phyloP scores from a whole-genome alignment of 2,797 vertebrate species.

The Enteromius fasciolatus region DNA sequence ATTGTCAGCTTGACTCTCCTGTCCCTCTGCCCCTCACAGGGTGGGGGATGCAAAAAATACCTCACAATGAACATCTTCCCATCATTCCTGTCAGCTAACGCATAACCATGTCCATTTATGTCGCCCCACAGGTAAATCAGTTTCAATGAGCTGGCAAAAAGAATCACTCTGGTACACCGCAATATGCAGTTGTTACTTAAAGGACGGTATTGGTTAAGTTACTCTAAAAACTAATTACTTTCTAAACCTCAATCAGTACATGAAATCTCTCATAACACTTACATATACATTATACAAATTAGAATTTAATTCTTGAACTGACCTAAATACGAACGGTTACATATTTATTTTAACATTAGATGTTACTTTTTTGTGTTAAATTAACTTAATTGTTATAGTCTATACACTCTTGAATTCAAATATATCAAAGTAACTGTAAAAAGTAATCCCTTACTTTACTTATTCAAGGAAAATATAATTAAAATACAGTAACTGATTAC shows the following conservation, averaged over 20 bases:
- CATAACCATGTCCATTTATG: conserved; percentile 2
- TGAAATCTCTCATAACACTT: background rate
- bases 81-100: conserved; percentile 12
- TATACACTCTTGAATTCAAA: background rate
- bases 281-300: background rate
- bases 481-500: background rate
- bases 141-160: background rate
- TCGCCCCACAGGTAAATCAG: conserved; percentile 10
- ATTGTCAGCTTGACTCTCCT: conserved; percentile 61
- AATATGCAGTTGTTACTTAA: background rate
- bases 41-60: conserved; percentile 46
- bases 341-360: background rate
- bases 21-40: conserved; percentile 30
- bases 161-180: background rate
- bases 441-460: background rate
- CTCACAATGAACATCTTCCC: conserved; percentile 33
- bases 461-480: background rate
- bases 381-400: background rate
- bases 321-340: background rate
- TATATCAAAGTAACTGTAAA: background rate
- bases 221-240: background rate
- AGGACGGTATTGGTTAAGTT: background rate
- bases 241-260: too few relatives aligned
- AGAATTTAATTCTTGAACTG: background rate
- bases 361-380: background rate